phyloP scores from a whole-genome alignment of 2,113 vertebrate species.

The Rattus rattus region DNA sequence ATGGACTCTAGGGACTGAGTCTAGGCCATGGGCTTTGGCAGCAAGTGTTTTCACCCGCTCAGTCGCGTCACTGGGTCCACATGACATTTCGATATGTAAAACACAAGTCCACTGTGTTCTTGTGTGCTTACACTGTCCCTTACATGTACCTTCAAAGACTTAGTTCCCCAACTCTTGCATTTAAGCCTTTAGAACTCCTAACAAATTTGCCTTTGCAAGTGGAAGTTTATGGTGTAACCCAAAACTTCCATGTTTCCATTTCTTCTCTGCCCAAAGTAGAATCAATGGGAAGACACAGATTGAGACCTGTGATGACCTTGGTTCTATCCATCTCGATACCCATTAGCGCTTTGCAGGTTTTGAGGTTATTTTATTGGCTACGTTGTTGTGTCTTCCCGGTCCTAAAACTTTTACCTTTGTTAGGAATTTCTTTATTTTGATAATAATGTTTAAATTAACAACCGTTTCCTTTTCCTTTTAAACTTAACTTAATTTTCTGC shows the following conservation, averaged over 20 bases:
- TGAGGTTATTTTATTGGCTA: constrained; percentile 11
- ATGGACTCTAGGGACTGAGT: background rate
- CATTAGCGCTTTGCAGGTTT: background rate
- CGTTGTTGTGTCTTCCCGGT: background rate
- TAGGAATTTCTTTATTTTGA: constrained; percentile 2
- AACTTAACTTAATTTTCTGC: background rate
- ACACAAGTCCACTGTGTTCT: background rate
- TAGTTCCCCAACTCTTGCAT: background rate
- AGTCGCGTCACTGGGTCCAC: background rate
- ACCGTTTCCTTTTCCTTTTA: background rate
- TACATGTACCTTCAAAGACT: background rate
- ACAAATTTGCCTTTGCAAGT: background rate
- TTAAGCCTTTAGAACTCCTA: background rate
- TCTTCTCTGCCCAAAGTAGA: background rate
- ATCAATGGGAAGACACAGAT: background rate
- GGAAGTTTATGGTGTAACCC: background rate
- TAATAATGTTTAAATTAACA: constrained; percentile 40
- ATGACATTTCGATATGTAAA: background rate
- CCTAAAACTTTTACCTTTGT: constrained; percentile 20
- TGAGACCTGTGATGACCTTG: background rate
- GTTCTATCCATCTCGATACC: background rate
- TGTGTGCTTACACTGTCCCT: background rate
- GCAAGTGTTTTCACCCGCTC: background rate
- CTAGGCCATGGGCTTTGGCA: background rate
- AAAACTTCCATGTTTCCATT: background rate